Conservation (phyloP, 1,140 invertebrate species). For the Tetramorium simillimum region DNA sequence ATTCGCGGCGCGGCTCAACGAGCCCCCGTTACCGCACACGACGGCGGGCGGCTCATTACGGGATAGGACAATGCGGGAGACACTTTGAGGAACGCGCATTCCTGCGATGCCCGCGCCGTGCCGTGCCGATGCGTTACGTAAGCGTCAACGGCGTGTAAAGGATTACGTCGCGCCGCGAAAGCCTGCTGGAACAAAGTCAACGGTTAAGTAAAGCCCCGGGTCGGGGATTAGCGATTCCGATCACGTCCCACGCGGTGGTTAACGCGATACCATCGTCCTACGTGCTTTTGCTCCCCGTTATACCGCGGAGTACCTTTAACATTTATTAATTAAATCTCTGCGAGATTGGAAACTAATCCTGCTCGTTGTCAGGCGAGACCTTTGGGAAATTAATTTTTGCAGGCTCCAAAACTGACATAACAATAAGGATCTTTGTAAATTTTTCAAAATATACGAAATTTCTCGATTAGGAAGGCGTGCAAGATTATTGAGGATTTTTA, state of each 20-base stretch:
- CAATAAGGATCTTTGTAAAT: not conserved
- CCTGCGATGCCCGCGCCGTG: conserved; percentile 60
- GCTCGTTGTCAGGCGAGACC: not conserved
- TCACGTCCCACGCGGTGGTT: conserved; percentile 17
- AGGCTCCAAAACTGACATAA: no score
- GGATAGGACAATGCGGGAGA: conserved; percentile 41
- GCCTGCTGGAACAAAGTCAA: conserved; percentile 44
- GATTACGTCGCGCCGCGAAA: conserved; percentile 62
- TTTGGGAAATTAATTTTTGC: not conserved
- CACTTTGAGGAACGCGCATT: conserved; percentile 66
- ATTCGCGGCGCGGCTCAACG: conserved; percentile 23
- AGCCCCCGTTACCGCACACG: conserved; percentile 39
- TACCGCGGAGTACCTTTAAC: not conserved
- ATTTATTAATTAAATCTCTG: conserved; percentile 11
- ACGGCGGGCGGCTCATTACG: conserved; percentile 20
- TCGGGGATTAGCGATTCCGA: conserved; percentile 44
- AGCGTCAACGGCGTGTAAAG: conserved; percentile 50
- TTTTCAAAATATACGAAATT: not conserved
- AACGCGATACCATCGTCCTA: conserved; percentile 27
- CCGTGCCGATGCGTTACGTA: conserved; percentile 67
- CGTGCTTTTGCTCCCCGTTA: not conserved
- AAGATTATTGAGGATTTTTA: not conserved
- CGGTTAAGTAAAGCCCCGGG: not conserved
- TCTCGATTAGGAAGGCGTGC: not conserved
- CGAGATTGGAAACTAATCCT: not conserved